These are phyloP conservation scores for Probaryconus sp. DNA, from an alignment of 1,140 invertebrate species.

Conservation along the genomic window DNA sequence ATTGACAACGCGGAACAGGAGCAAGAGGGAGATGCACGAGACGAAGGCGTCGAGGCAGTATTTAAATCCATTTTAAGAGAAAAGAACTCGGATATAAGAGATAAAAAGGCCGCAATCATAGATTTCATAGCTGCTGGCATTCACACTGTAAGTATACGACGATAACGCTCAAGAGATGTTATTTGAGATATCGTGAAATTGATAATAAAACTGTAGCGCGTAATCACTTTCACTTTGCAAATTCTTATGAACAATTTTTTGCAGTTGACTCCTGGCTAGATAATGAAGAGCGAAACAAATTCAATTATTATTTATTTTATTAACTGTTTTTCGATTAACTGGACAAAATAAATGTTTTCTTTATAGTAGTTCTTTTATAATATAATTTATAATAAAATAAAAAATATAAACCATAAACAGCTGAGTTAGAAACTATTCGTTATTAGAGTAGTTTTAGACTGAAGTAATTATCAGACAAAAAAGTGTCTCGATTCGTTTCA, in stretches of 20 bases:
- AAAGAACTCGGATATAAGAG: constrained; percentile 84
- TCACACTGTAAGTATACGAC: constrained; percentile 83
- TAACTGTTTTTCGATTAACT: too few species aligned
- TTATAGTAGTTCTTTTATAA: too few species aligned
- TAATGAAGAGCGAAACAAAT: constrained; percentile 22
- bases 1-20: constrained; percentile 82
- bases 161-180: constrained; percentile 41
- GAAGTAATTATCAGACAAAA: constrained; percentile 10
- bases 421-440: constrained; percentile 19
- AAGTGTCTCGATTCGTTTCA: constrained; percentile 6
- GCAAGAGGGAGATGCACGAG: constrained; percentile 75
- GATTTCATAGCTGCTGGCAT: constrained; percentile 93
- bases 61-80: constrained; percentile 86
- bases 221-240: constrained; percentile 54
- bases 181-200: constrained; percentile 47
- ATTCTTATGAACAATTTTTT: constrained; percentile 48
- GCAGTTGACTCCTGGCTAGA: constrained; percentile 21
- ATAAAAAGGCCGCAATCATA: constrained; percentile 90
- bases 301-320: too few species aligned
- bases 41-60: constrained; percentile 83
- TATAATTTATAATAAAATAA: too few species aligned
- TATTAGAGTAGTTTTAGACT: constrained; percentile 10
- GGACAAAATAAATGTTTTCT: too few species aligned
- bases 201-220: constrained; percentile 52
- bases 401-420: not conserved